Evolutionary conservation across 2,113 vertebrate genomes (phyloP), one percentile per base, ranked within the genome.

Genomic region (Motacilla alba): DNA sequence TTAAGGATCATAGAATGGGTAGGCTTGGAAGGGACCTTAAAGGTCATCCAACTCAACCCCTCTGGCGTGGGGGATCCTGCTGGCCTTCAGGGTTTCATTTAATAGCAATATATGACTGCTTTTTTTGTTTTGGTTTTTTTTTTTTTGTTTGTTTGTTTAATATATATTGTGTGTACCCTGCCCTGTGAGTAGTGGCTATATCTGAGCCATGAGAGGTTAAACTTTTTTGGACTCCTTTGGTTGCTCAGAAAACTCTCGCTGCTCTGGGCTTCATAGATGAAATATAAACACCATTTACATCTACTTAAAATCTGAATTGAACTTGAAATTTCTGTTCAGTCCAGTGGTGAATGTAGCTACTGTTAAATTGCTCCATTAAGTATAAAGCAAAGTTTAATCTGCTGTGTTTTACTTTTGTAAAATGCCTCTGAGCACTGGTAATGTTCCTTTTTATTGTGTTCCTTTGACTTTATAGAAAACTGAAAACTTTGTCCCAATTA

Each of bases 281-380:
- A 95, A 81, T 68, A 89, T 75, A 94, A 92, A 75, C 56, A 87
- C 69, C 60, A 72, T 88, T 96, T 92, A 72, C n/a, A 78, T 92
- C 76, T 94, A 73, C 83, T 94, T 95, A 94, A 95, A 86, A 78
- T 87, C 66, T 64, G 73, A 93, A 93, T 53, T 89, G 89, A 81
- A 94, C 68, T 93, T 94, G 90, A 93, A 95, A 93, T 91, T 93
- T 80, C 63, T 88, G 47, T 75, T 92, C 88, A 92, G 79, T 93
- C 85, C 90, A 81, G 64, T 37, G 19, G 66, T 89, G 72, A 88
- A 86, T 81, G 64, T 90, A 94, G 88, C 68, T 68, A 66, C 82
- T 86, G 68, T 92, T 96, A 94, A 92, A 96, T 83, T 93, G 88
- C 69, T 93, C 56, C 73, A 86, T 96, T 95, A 96, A 86, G 64